Base-by-base conservation (phyloP, 2,797 vertebrate species). In the Sparidentex hasta region DNA sequence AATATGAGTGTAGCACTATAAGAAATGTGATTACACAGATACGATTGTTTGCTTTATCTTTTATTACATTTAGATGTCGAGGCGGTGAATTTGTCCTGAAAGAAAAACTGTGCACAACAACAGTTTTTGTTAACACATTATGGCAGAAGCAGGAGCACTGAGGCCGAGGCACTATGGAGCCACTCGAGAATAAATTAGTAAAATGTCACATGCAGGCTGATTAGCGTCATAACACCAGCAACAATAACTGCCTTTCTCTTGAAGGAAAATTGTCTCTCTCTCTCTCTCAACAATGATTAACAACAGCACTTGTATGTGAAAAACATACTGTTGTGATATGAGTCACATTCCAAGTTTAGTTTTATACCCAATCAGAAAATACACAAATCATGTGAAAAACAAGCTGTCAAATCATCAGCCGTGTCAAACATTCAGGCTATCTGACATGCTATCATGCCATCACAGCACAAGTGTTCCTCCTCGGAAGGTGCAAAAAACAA, bases 401-500 rank as follows among this genome's bases (percentile, higher is more conserved):
- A 51, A 23, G 29, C 51, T 38, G 55, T 41, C 11, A 65, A 33
- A 78, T 46, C n/a, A 5, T 54, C 14, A 23, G 55, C 17, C n/a
- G 55, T 65, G 61, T 51, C 61, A 70, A 59, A 71, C 8, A 59
- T 51, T 50, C n/a, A 72, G 48, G 1, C 58, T 41, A 48, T 76
- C 12, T 71, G 76, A 73, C 64, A 64, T 67, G 48, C 20, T 43
- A 50, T 25, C 20, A 67, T 61, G 17, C 48, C 63, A 38, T 80
- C 55, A 41, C 76, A 82, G 9, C 63, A 61, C 66, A 78, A 74
- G 54, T 79, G 70, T 33, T 33, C 29, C 71, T 81, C 18, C 41
- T 74, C 27, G 69, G 68, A 70, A 71, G 55, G 69, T 72, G 82
- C 58, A 74, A 78, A 76, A 27, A 81, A 77, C 59, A 69, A 59